phyloP scores from a whole-genome alignment of 2,888 invertebrate species.

The Tryphoninae sp. region DNA sequence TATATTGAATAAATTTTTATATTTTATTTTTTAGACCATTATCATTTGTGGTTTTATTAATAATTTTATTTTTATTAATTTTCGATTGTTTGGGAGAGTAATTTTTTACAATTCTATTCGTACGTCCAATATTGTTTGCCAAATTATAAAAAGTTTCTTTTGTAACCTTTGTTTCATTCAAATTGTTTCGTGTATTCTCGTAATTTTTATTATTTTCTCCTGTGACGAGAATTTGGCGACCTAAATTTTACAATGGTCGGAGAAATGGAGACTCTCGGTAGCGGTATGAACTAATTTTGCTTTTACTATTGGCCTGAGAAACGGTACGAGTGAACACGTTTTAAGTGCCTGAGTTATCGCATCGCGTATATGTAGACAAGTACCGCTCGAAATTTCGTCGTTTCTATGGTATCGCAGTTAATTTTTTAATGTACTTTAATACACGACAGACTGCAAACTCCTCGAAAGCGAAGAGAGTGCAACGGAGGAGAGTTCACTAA shows the following conservation, averaged over 20 bases:
- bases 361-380: background rate
- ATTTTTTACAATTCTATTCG: too few species aligned
- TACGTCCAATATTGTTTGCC: too few species aligned
- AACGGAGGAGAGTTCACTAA: conserved; percentile 15
- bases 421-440: conserved; percentile 64
- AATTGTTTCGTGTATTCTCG: background rate
- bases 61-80: too few species aligned
- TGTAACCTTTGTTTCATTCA: too few species aligned
- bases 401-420: conserved; percentile 69
- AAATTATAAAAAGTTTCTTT: too few species aligned
- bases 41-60: too few species aligned
- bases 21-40: too few species aligned
- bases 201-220: background rate
- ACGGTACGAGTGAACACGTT: conserved; percentile 48
- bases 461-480: conserved; percentile 32
- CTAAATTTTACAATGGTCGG: background rate
- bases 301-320: background rate
- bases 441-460: conserved; percentile 30
- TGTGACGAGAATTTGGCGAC: background rate
- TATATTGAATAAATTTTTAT: too few species aligned
- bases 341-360: conserved; percentile 40
- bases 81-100: too few species aligned
- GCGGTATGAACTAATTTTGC: conserved; percentile 8
- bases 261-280: background rate
- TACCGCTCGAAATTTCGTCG: conserved; percentile 54